Percentiles rank a stretch among this genome's conserved stretches.
phyloP scores from a whole-genome alignment of 2,797 vertebrate genomes.

The Huso huso region DNA sequence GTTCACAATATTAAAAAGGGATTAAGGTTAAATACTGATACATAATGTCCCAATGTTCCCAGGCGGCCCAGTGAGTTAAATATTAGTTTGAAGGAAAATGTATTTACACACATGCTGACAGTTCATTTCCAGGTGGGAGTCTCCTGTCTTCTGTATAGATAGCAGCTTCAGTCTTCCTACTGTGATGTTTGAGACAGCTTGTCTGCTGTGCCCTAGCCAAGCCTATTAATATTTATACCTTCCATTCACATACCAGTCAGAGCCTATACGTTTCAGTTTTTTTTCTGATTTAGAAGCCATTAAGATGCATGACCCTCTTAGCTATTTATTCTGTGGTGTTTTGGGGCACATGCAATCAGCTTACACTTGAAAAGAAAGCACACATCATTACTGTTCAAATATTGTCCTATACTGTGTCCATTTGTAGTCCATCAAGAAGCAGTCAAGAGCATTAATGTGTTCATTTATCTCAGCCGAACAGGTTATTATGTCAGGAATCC shows the following conservation, averaged over 20 bases:
- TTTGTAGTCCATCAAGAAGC: conserved; percentile 53
- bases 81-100: conserved; percentile 36
- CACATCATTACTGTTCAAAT: conserved; percentile 58
- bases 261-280: conserved; percentile 53
- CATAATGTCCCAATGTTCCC: neutral
- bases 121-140: conserved; percentile 51
- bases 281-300: conserved; percentile 58
- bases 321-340: conserved; percentile 46
- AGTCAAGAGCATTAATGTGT: conserved; percentile 51
- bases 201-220: conserved; percentile 39
- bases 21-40: conserved; percentile 1
- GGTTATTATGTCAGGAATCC: conserved; percentile 40
- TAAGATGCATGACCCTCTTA: conserved; percentile 60
- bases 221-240: conserved; percentile 61
- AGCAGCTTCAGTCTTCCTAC: conserved; percentile 46
- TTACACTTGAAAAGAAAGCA: conserved; percentile 52
- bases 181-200: conserved; percentile 57
- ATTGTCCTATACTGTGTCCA: conserved; percentile 49
- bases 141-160: conserved; percentile 26
- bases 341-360: conserved; percentile 47
- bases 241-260: conserved; percentile 49
- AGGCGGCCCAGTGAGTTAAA: conserved; percentile 28
- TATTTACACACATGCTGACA: conserved; percentile 50
- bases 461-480: conserved; percentile 49
- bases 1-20: conserved; percentile 20